These are phyloP conservation scores for Chrysomallon squamiferum DNA, from an alignment of 1,140 invertebrate genomes.

Conservation along the genomic window DNA sequence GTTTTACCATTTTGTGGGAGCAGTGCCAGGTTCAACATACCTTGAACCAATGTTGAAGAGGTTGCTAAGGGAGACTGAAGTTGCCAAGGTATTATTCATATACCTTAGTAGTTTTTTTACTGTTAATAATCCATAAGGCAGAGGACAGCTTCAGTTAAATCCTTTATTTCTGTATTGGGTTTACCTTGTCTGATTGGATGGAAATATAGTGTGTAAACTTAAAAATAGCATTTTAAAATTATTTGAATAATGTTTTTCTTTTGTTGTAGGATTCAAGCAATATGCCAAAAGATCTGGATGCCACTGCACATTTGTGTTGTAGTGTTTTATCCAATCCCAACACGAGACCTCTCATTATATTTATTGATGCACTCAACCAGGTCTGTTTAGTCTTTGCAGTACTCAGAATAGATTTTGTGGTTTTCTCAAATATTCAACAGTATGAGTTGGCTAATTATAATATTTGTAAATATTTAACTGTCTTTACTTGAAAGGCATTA, in stretches of 20 bases:
- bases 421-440: too few relatives aligned
- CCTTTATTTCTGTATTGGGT: too few relatives aligned
- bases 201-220: too few relatives aligned
- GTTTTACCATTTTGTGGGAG: conserved; percentile 60
- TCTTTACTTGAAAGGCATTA: too few relatives aligned
- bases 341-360: conserved; percentile 53
- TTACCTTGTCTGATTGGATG: too few relatives aligned
- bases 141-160: too few relatives aligned
- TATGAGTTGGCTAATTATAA: too few relatives aligned
- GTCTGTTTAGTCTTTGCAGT: conserved; percentile 19
- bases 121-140: background rate
- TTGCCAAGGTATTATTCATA: conserved; percentile 42
- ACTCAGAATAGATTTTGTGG: too few relatives aligned
- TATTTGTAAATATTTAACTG: too few relatives aligned
- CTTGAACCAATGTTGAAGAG: conserved; percentile 57
- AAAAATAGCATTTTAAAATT: too few relatives aligned
- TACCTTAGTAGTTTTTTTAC: background rate
- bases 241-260: background rate
- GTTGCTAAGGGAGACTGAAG: conserved; percentile 49
- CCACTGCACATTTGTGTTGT: conserved; percentile 56
- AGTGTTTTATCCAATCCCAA: conserved; percentile 58
- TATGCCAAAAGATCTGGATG: conserved; percentile 55
- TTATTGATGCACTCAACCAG: conserved; percentile 60
- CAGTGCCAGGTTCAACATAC: conserved; percentile 53
- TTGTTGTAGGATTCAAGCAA: conserved; percentile 46